These are phyloP conservation scores for Condylostylus longicornis DNA, from an alignment of 1,140 invertebrate genomes.

Conservation along the genomic window DNA sequence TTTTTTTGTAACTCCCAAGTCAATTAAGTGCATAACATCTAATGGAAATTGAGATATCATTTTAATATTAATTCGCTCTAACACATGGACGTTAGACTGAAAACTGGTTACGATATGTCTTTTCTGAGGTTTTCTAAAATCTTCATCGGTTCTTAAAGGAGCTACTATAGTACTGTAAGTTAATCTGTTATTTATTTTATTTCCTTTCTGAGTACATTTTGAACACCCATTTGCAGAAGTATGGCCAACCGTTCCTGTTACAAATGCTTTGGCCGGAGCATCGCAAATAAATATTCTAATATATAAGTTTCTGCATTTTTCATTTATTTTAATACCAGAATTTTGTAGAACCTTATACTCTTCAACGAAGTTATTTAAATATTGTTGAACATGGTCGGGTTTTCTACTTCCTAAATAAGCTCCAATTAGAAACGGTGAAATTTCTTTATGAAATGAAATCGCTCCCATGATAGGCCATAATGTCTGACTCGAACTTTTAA, in stretches of 20 bases:
- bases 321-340: too few species aligned
- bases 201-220: conserved; percentile 3
- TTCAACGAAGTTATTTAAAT: not conserved
- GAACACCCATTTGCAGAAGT: conserved; percentile 2
- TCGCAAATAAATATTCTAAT: conserved; percentile 4
- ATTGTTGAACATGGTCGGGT: not conserved
- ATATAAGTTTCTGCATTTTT: not conserved
- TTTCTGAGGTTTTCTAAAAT: too few species aligned
- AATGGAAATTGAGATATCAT: too few species aligned
- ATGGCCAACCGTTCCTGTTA: conserved; percentile 2
- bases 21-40: too few species aligned
- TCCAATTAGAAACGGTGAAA: too few species aligned
- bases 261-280: conserved; percentile 5
- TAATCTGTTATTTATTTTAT: conserved; percentile 2
- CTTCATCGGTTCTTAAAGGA: conserved; percentile 2
- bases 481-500: too few species aligned
- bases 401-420: too few species aligned
- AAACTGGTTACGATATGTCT: too few species aligned
- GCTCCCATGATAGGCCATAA: not conserved
- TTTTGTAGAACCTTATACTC: not conserved
- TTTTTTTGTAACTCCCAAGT: not conserved
- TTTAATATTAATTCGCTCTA: too few species aligned
- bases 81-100: too few species aligned
- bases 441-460: not conserved
- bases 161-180: conserved; percentile 1